Base-by-base conservation (phyloP, 2,888 invertebrate species). In the Lasius fuliginosus region DNA sequence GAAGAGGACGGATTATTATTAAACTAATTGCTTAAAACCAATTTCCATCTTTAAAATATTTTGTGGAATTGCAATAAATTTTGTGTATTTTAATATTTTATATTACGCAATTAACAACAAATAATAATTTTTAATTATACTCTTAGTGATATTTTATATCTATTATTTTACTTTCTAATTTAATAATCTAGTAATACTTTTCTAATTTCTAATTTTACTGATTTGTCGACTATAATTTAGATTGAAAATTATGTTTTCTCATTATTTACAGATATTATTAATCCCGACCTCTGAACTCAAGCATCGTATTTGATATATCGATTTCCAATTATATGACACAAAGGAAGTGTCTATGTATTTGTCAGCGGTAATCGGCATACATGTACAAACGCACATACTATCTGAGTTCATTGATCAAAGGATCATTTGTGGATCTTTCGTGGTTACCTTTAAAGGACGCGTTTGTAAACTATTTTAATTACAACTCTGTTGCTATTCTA, bases 381-480 rank as follows among this genome's bases (percentile, higher is more conserved):
- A 58, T 53, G 46, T 49, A 75, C 62, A 75, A 11, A 74, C 30
- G 49, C 77, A 49, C 60, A 60, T 73, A 73, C 58, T 33, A 53
- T 5, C 23, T 15, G 79, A 81, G 73, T 81, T 73, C 79, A 81
- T 81, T 81, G 79, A 81, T 81, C 79, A 73, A 81, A 81, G 79
- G 73, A 81, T 81, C 79, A 81, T 81, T 81, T 73, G 79, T 81
- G 74, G 79, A 81, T 88, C 86, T 86, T 85, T 87, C 77, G 81
- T 58, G 71, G 71, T 82, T 68, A 71, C 85, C 85, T 67, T 77
- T 68, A 60, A 76, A 56, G 68, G 68, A 69, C 88, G 79, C 46
- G 85, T 74, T 87, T 86, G 90, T 86, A 89, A 92, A 92, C 92
- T 92, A 90, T 92, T 92, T 92, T 92, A 92, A 92, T 92, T 92